phyloP scores from a whole-genome alignment of 2,888 invertebrate species.

The Cephus sareptanus region DNA sequence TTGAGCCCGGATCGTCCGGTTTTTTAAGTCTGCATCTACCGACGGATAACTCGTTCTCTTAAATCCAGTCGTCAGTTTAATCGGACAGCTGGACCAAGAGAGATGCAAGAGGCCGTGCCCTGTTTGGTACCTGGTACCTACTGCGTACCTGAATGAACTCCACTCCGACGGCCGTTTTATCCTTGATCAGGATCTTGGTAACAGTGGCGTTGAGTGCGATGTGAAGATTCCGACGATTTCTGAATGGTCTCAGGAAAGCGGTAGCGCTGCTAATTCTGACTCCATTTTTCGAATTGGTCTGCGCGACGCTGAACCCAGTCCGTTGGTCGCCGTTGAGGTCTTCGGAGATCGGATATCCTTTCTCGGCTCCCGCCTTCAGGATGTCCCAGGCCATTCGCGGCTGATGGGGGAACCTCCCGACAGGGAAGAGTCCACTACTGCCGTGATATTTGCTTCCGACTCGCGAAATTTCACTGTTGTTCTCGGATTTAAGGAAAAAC shows the following conservation, averaged over 20 bases:
- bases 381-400: conserved; percentile 74
- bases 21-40: too few species aligned
- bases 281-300: conserved; percentile 73
- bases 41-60: too few species aligned
- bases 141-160: conserved; percentile 67
- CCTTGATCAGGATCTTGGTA: conserved; percentile 69
- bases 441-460: conserved; percentile 74
- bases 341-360: conserved; percentile 72
- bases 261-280: conserved; percentile 72
- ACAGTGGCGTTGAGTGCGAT: conserved; percentile 73
- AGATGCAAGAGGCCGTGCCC: too few species aligned
- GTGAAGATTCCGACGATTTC: conserved; percentile 72
- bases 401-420: conserved; percentile 74
- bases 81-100: too few species aligned
- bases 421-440: conserved; percentile 72
- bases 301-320: conserved; percentile 76
- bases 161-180: conserved; percentile 70
- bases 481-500: conserved; percentile 76
- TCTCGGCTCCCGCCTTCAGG: conserved; percentile 72
- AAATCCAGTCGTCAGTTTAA: too few species aligned
- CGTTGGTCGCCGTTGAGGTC: conserved; percentile 75
- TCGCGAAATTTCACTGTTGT: conserved; percentile 73
- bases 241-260: conserved; percentile 72
- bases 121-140: not conserved
- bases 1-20: too few species aligned